Base-by-base conservation (phyloP, 1,140 invertebrate genomes). In the Caenorhabditis tropicalis region DNA sequence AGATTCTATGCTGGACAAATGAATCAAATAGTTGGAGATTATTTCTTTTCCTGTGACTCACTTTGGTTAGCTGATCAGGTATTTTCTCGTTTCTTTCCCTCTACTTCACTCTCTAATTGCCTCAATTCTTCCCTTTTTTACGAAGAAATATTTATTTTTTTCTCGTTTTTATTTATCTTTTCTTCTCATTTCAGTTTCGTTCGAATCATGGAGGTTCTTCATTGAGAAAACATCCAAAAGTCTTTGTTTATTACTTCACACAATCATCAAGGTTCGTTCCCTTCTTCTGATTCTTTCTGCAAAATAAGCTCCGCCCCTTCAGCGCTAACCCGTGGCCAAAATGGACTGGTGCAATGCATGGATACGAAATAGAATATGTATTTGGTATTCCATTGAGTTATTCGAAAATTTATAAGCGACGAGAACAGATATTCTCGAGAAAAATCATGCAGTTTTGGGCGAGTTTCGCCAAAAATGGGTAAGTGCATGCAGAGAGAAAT, bases 341-440 rank as follows among this genome's bases (percentile, higher is more conserved):
- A 60, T 98, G 97, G 96, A 96, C 96, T 74, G 97, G 96, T 4
- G 96, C 96, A 0, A 94, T 98, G 93, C 97, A 98, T 91, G 97
- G 94, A 0, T 96, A 98, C 39, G 82, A 86, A 56, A 87, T 87
- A 29, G 89, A 90, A 82, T 91, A 85, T 65, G 90, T 91, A 16
- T 91, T 91, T 74, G 90, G 90, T 46, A 87, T 89, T 24, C 90
- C 90, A 27, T 82, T 88, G 10, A 90, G 91, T 83, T 91, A 91
- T 79, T 83, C 82, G 1, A 86, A 74, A 31, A 74, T 33, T 36
- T 74, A 85, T 49, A 82, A 49, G 27, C 58, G 83, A 24, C 36
- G 58, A 31, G 84, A 85, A 43, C 33, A 39, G 51, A 74, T 84
- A 88, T 70, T 91, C 70, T 82, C 91, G 87, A 87, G 85, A 48